Evolutionary conservation across 2,888 invertebrate genomes (phyloP), one percentile per base, ranked within the genome.

Genomic region (Mimachlamys varia): DNA sequence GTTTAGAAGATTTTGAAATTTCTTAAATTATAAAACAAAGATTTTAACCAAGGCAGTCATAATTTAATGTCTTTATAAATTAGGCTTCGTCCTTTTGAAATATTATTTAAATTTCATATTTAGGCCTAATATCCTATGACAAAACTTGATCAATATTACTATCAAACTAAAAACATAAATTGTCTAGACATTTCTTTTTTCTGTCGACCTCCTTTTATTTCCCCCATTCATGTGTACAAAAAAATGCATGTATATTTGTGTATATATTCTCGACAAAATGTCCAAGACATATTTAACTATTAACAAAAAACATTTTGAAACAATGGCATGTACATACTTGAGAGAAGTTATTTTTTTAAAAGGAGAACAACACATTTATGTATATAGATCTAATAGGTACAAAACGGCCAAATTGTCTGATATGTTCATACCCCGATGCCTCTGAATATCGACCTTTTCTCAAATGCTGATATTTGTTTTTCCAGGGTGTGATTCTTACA

Each of bases 181-280:
- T 17, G 53, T 53, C 2, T 17, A 53, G 19, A 17, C 13, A 17
- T 13, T 17, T 53, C 2, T 53, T 53, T 19, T 53, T 19, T 19
- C 53, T 5, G 19, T 53, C 15, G 15, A 17, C 53, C 1, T 53
- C 3, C 53, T 53, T 33, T 33, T 76, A 76, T 76, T 76, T 76
- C 33, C 22, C 62, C 22, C 22, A 62, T n/a, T n/a, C 62, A 62
- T 62, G n/a, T 22, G n/a, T 62, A 62, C 22, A 62, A 62, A 62
- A n/a, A 22, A 62, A 7, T 53, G 53, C 53, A 62, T 62, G 33
- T 76, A 33, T 76, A 76, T 76, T 33, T 33, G 76, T 76, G 76
- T 76, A 76, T 33, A 76, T 76, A 76, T 27, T 76, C n/a, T n/a
- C n/a, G n/a, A n/a, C 76, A 76, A 58, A 53, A 76, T 76, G 76